Base-by-base conservation (phyloP, 1,140 invertebrate species). In the Caerostris darwini region DNA sequence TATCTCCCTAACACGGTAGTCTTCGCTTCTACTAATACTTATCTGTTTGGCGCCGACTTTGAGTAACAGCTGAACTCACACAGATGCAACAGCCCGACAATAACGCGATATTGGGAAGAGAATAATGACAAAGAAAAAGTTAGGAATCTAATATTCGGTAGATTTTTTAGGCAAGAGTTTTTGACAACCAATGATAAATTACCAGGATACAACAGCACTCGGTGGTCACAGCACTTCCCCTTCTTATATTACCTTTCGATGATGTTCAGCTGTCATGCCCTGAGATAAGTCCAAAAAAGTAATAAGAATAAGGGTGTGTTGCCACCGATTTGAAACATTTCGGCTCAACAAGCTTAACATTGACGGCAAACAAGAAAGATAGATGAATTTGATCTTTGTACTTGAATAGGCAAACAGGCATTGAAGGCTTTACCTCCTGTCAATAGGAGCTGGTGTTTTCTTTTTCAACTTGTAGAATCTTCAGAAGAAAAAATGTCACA, bases 101-200 rank as follows among this genome's bases (percentile, higher is more conserved):
- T 54, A 82, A 82, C 8, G 53, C 7, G 53, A 82, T 56, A 56
- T 12, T 53, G 5, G 53, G 3, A 54, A 56, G 6, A 34, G 53
- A 53, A 54, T n/a, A 53, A 2, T 34, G 53, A 53, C 50, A 50
- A 54, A n/a, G 81, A 54, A 82, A 69, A 71, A 71, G 67, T 71
- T 71, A 71, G 14, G 3, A 71, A 71, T 71, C 67, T 34, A 8
- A 8, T 71, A 71, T 71, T 14, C 8, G 67, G 17, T 6, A 3
- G 67, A 17, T 34, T 71, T 71, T 71, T 71, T 71, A 10, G 67
- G 5, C 17, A 6, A 71, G 8, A 71, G 67, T n/a, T 71, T 71
- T 71, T 71, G 67, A 71, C 67, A 71, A n/a, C 67, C 67, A 14
- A n/a, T 71, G 67, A 71, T 71, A 71, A 71, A 71, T 71, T 71